Evolutionary conservation across 2,797 vertebrate genomes (phyloP).

Genomic region (Podarcis siculus): DNA sequence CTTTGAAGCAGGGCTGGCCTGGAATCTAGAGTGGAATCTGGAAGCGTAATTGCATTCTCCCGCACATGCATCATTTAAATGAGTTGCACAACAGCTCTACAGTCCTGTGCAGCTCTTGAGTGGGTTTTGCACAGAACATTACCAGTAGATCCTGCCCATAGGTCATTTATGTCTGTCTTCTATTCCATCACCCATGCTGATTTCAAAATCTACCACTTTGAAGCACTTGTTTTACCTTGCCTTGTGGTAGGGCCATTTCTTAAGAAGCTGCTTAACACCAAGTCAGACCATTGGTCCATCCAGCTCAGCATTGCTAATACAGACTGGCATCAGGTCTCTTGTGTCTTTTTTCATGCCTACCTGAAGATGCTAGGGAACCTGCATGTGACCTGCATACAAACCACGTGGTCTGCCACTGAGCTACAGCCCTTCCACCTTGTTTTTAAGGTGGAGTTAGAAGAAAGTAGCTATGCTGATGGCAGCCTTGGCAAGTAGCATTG

Average conservation of each 20-base stretch:
- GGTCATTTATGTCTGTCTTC: not conserved
- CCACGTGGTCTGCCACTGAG: no score
- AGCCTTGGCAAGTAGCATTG: not conserved
- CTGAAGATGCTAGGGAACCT: no score
- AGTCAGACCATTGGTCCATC: no score
- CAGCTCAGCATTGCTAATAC: no score
- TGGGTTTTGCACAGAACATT: not conserved
- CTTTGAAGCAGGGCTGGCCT: not conserved
- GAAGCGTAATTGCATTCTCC: not conserved
- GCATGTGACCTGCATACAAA: no score
- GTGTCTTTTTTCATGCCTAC: no score
- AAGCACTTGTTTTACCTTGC: not conserved
- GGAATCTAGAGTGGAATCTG: not conserved
- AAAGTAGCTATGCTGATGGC: not conserved
- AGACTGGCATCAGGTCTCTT: no score
- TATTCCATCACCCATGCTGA: not conserved
- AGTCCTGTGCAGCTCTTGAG: not conserved
- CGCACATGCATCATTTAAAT: not conserved
- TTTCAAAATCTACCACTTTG: not conserved
- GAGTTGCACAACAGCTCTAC: no score
- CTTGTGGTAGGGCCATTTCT: not conserved
- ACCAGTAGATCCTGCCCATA: not conserved
- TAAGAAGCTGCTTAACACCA: no score
- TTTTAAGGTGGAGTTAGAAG: not conserved
- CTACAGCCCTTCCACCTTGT: not conserved